Evolutionary conservation across 2,888 invertebrate species (phyloP).

Genomic region (Eupithecia exiguata): DNA sequence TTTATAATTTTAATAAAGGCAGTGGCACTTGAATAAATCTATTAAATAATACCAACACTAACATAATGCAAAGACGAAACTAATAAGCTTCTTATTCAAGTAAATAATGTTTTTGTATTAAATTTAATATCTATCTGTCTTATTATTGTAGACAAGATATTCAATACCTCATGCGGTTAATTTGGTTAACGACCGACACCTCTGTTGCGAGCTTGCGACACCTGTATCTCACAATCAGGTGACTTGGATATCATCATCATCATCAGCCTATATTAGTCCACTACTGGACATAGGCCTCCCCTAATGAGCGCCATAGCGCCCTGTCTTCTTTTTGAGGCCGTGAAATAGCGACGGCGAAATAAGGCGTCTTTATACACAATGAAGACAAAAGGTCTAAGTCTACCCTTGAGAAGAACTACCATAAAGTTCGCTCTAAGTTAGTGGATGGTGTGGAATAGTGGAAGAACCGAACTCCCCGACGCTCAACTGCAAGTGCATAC

Average conservation of each 20-base stretch:
- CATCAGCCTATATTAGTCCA: too few relatives aligned
- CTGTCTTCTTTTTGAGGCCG: too few relatives aligned
- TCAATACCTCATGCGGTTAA: slow-evolving; percentile 1
- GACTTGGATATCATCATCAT: neutral
- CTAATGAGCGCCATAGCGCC: too few relatives aligned
- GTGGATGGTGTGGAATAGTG: neutral
- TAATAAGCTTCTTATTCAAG: neutral
- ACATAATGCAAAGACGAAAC: neutral
- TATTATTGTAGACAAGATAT: neutral
- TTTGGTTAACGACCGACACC: neutral
- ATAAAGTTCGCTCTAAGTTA: neutral
- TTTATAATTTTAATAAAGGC: too few relatives aligned
- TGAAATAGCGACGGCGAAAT: neutral
- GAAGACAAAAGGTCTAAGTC: neutral
- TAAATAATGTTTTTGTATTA: neutral
- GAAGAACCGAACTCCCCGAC: neutral
- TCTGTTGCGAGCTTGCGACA: slow-evolving; percentile 8
- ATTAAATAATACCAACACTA: neutral
- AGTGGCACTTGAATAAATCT: neutral
- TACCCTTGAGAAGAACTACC: neutral
- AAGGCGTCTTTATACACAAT: neutral
- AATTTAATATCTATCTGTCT: neutral
- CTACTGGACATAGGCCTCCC: too few relatives aligned
- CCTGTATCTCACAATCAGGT: neutral
- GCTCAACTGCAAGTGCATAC: neutral